phyloP scores from a whole-genome alignment of 2,113 vertebrate genomes.

The Chamaea fasciata region DNA sequence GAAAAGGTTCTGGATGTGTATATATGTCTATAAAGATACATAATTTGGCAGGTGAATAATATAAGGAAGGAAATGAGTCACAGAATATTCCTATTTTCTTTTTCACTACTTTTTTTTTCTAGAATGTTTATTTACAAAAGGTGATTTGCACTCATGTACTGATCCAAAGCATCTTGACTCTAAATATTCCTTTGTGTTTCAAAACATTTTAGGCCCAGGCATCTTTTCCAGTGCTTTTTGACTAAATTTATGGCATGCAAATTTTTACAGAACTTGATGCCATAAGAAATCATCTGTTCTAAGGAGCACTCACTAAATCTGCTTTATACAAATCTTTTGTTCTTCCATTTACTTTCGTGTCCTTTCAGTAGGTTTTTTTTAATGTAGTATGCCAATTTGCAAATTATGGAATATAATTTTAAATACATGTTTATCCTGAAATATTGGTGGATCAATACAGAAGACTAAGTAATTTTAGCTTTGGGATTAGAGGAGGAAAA shows the following conservation, averaged over 20 bases:
- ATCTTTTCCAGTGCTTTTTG: neutral
- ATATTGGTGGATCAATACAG: neutral
- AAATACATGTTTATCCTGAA: neutral
- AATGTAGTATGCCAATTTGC: neutral
- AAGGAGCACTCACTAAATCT: neutral
- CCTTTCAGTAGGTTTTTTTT: neutral
- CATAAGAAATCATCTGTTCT: neutral
- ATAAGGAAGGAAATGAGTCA: neutral
- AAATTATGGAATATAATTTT: neutral
- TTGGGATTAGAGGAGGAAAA: neutral
- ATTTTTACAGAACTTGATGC: neutral
- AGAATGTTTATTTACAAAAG: neutral
- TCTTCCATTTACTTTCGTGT: neutral
- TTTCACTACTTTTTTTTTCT: neutral
- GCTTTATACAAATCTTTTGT: neutral
- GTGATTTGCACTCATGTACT: neutral
- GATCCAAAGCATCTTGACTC: neutral
- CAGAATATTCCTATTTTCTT: neutral
- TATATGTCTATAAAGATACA: fast-evolving
- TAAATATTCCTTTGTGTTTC: neutral
- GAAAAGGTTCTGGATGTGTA: neutral
- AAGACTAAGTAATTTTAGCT: neutral
- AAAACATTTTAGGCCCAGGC: neutral
- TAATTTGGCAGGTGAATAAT: neutral
- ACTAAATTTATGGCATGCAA: neutral